Evolutionary conservation across 2,888 invertebrate species (phyloP).

Genomic region (Sminthurides aquaticus): DNA sequence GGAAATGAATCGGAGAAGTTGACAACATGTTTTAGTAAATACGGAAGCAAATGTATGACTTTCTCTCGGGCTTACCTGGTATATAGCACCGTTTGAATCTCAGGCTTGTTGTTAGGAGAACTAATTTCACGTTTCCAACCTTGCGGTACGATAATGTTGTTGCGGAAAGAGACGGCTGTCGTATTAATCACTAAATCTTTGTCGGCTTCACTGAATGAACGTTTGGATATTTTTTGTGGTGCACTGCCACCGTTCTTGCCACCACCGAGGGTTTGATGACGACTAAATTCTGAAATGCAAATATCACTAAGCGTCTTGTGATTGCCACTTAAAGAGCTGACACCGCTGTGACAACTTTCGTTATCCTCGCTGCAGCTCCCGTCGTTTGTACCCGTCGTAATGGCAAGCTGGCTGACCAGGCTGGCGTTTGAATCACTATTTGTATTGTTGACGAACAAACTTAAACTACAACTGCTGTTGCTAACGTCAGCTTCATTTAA

Average conservation of each 20-base stretch:
- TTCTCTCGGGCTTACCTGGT: constrained; percentile 17
- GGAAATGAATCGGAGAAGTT: too few relatives aligned
- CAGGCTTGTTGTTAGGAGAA: constrained; percentile 14
- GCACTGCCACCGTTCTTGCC: constrained; percentile 6
- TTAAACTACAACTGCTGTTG: constrained; percentile 18
- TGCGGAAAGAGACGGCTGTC: constrained; percentile 30
- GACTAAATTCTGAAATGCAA: constrained; percentile 12
- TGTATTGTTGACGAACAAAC: constrained; percentile 17
- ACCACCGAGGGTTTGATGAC: constrained; percentile 5
- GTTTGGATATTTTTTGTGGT: constrained; percentile 40
- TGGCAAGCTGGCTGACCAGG: constrained; percentile 18
- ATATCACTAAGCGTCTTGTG: constrained; percentile 20
- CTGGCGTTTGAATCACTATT: constrained; percentile 21
- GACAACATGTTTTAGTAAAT: too few relatives aligned
- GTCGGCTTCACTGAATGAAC: constrained; percentile 42
- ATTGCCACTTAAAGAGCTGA: constrained; percentile 20
- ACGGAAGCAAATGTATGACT: too few relatives aligned
- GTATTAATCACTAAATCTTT: constrained; percentile 37
- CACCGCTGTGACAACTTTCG: constrained; percentile 32
- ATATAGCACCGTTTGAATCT: constrained; percentile 10
- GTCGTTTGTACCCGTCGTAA: constrained; percentile 13
- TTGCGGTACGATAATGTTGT: constrained; percentile 57
- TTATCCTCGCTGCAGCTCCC: constrained; percentile 20
- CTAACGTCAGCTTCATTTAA: constrained; percentile 19
- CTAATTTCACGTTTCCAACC: constrained; percentile 62